Conservation (phyloP, 2,113 vertebrate genomes). For the Upupa epops region DNA sequence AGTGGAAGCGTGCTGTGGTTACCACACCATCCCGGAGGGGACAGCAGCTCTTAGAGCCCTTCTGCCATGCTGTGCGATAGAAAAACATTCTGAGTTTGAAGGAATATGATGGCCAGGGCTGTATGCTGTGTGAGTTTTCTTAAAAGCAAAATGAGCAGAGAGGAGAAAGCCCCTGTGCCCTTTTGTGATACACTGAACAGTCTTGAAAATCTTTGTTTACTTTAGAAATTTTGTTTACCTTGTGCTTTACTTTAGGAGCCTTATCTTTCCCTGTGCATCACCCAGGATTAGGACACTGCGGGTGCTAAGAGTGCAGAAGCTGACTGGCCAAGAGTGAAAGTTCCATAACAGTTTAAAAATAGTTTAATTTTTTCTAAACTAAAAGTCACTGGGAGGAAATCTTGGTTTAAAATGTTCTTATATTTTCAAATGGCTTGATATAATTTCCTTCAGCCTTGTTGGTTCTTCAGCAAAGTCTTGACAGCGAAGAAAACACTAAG, state of each 20-base stretch:
- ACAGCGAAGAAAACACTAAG: background rate
- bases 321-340: background rate
- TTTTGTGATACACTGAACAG: background rate
- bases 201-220: background rate
- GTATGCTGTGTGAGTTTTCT: background rate
- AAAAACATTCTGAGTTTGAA: accelerated
- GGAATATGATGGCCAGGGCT: background rate
- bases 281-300: background rate
- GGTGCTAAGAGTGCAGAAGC: background rate
- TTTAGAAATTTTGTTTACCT: slow-evolving; percentile 16
- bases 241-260: background rate
- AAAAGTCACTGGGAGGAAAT: background rate
- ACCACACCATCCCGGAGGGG: background rate
- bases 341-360: background rate
- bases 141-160: background rate
- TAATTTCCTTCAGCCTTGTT: background rate
- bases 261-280: accelerated
- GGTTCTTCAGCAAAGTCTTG: background rate
- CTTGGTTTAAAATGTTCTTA: background rate
- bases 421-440: background rate
- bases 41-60: background rate
- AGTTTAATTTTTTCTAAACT: background rate
- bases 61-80: accelerated
- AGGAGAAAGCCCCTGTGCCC: background rate
- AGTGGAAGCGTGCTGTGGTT: background rate